These are phyloP conservation scores for Ostrea edulis DNA, from an alignment of 1,140 invertebrate genomes.

Conservation along the genomic window DNA sequence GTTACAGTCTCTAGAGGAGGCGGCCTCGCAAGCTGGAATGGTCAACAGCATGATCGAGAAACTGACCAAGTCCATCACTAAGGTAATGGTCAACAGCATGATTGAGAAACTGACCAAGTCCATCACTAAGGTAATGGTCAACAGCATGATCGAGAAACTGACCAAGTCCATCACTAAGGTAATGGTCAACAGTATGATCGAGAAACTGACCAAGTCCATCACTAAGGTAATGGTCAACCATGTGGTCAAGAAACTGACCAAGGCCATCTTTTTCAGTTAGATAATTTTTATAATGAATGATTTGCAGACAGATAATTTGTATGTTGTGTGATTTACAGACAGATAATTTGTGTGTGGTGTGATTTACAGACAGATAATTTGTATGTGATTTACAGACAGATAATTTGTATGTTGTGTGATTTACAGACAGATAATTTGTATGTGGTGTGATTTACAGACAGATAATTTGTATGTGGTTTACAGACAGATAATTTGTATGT, in stretches of 20 bases:
- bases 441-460: constrained; percentile 71
- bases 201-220: constrained; percentile 91
- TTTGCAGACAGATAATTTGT: too few relatives aligned
- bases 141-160: not conserved
- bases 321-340: constrained; percentile 71
- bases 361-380: too few relatives aligned
- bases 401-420: too few relatives aligned
- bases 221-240: constrained; percentile 90
- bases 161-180: not conserved
- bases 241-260: constrained; percentile 47
- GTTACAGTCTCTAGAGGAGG: constrained; percentile 92
- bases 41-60: constrained; percentile 91
- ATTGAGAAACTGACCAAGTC: constrained; percentile 94
- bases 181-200: too few relatives aligned
- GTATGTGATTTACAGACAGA: constrained; percentile 72
- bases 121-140: constrained; percentile 85
- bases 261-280: not conserved
- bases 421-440: too few relatives aligned
- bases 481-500: too few relatives aligned
- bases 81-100: constrained; percentile 89
- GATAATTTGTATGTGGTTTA: constrained; percentile 59
- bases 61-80: constrained; percentile 91
- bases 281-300: too few relatives aligned
- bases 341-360: constrained; percentile 65
- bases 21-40: constrained; percentile 91